These are phyloP conservation scores for Neolamprologus cancellatus DNA, from an alignment of 2,113 vertebrate species.

Conservation along the genomic window DNA sequence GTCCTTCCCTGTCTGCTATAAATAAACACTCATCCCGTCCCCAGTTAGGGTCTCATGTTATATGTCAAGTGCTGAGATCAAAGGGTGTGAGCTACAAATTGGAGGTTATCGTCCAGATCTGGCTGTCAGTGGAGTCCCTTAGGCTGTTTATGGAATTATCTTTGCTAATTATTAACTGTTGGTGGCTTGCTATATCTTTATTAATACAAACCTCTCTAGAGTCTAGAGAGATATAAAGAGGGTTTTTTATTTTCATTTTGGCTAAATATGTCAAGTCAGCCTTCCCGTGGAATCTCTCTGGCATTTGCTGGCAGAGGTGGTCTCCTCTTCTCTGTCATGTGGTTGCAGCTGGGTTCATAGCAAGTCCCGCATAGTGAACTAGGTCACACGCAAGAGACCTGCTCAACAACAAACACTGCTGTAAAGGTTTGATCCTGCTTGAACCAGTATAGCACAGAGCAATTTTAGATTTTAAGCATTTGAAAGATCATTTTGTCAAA, in stretches of 20 bases:
- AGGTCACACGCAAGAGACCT: neutral
- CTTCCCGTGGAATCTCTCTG: neutral
- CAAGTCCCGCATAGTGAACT: neutral
- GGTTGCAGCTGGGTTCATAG: neutral
- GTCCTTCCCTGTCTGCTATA: conserved; percentile 30
- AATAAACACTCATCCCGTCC: conserved; percentile 47
- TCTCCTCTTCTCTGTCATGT: conserved; percentile 9
- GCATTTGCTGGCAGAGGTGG: neutral
- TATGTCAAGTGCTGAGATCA: conserved; percentile 52
- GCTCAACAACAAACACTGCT: neutral
- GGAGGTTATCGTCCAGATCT: neutral
- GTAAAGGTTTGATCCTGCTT: conserved; percentile 18
- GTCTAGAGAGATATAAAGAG: neutral
- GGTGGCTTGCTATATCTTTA: too few species aligned
- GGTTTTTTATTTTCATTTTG: neutral
- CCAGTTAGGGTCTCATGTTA: conserved; percentile 28
- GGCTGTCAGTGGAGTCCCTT: neutral
- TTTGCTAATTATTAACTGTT: neutral
- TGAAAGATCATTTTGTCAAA: neutral
- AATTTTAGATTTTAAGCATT: neutral
- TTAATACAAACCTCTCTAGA: neutral
- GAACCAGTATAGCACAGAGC: neutral
- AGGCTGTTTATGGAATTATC: neutral
- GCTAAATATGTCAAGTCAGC: neutral
- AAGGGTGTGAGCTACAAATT: neutral